Evolutionary conservation across 2,888 invertebrate genomes (phyloP).

Genomic region (Drosophila neutralis): DNA sequence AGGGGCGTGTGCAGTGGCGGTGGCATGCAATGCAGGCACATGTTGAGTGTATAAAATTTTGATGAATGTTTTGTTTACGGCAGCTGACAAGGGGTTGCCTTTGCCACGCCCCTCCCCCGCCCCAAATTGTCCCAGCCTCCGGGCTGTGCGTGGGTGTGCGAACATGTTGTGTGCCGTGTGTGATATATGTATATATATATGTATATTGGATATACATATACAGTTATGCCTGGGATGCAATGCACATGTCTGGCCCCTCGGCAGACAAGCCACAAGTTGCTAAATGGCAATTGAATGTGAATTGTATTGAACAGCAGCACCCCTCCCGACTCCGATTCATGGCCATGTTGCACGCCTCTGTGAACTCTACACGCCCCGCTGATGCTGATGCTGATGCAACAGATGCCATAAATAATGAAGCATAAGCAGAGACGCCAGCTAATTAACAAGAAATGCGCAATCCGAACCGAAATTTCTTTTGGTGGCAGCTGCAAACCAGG

Average conservation of each 20-base stretch:
- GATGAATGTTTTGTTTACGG: conserved; percentile 78
- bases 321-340: conserved; percentile 16
- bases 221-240: conserved; percentile 47
- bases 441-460: conserved; percentile 71
- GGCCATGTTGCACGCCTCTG: conserved; percentile 53
- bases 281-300: conserved; percentile 71
- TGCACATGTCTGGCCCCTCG: conserved; percentile 62
- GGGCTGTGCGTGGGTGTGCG: conserved; percentile 15
- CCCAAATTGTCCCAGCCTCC: conserved; percentile 1
- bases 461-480: conserved; percentile 1
- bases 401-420: conserved; percentile 69
- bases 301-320: conserved; percentile 65
- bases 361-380: conserved; percentile 37
- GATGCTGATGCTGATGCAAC: conserved; percentile 23
- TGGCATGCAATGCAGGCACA: conserved; percentile 50
- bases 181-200: background rate
- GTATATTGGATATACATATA: background rate
- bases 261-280: conserved; percentile 50
- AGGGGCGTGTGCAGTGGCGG: background rate
- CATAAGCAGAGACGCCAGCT: conserved; percentile 74
- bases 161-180: conserved; percentile 36
- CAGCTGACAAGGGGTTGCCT: conserved; percentile 56
- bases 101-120: conserved; percentile 23
- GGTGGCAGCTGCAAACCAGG: background rate
- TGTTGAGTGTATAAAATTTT: conserved; percentile 78